Conservation (phyloP, 2,888 invertebrate genomes). For the Tricholauxania praeusta region DNA sequence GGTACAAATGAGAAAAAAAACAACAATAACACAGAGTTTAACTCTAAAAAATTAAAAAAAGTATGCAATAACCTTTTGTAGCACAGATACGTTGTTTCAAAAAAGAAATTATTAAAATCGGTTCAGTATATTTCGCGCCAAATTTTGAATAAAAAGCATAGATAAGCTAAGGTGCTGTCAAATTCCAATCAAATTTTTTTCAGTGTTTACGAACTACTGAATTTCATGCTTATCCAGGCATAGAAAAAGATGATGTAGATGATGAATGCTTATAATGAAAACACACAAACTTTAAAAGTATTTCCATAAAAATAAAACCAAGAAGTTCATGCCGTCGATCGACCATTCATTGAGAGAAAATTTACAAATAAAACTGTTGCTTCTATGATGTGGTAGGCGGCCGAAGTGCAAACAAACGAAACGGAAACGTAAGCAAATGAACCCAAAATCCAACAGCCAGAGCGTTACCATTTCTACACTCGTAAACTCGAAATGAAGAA, state of each 20-base stretch:
- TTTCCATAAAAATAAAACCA: slow-evolving; percentile 20
- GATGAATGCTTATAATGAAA: slow-evolving; percentile 34
- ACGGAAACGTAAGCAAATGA: neutral
- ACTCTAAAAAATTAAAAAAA: no score
- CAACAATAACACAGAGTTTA: no score
- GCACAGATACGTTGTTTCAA: no score
- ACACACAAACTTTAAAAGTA: neutral
- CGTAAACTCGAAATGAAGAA: neutral
- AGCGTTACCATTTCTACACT: slow-evolving; percentile 8
- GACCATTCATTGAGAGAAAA: slow-evolving; percentile 40
- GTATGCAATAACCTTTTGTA: no score
- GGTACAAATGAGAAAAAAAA: no score
- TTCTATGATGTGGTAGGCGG: slow-evolving; percentile 27
- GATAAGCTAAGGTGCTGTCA: no score
- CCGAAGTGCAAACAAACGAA: slow-evolving; percentile 10
- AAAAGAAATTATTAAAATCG: no score
- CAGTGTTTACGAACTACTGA: slow-evolving; percentile 38
- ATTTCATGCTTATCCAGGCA: slow-evolving; percentile 51
- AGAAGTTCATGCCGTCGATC: slow-evolving; percentile 40
- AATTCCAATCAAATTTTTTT: slow-evolving; percentile 8
- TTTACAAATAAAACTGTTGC: slow-evolving; percentile 52
- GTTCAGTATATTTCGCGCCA: no score
- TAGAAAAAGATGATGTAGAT: slow-evolving; percentile 47
- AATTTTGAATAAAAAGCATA: no score
- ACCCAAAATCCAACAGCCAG: no score